Conservation (phyloP, 2,797 vertebrate species). For the Echeneis naucrates region DNA sequence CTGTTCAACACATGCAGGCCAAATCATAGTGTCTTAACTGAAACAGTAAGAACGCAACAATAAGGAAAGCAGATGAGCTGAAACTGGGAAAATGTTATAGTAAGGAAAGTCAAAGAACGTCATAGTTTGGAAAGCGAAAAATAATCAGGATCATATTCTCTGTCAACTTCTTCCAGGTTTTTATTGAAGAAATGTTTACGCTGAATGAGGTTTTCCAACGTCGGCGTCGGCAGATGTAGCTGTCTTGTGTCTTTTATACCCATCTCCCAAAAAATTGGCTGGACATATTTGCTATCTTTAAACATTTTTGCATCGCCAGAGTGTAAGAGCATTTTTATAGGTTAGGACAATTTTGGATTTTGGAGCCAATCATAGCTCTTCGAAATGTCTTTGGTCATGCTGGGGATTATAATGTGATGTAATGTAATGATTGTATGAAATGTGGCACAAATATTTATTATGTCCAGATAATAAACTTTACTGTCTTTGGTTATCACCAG, state of each 20-base stretch:
- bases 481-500: too few species aligned
- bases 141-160: background rate
- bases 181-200: background rate
- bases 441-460: too few species aligned
- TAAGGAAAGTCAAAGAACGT: background rate
- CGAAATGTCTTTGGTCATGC: background rate
- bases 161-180: background rate
- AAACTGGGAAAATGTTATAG: background rate
- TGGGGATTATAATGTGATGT: too few species aligned
- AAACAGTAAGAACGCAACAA: background rate
- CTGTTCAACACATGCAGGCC: background rate
- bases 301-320: background rate
- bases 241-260: background rate
- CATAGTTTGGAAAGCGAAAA: background rate
- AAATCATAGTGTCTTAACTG: background rate
- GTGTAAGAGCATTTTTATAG: too few species aligned
- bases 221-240: background rate
- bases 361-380: background rate
- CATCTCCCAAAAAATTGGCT: background rate
- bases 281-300: background rate
- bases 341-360: background rate
- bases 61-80: background rate
- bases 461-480: too few species aligned
- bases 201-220: background rate
- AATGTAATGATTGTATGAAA: too few species aligned